These are phyloP conservation scores for Hydropsyche betteni DNA, from an alignment of 2,888 invertebrate species.

Conservation along the genomic window DNA sequence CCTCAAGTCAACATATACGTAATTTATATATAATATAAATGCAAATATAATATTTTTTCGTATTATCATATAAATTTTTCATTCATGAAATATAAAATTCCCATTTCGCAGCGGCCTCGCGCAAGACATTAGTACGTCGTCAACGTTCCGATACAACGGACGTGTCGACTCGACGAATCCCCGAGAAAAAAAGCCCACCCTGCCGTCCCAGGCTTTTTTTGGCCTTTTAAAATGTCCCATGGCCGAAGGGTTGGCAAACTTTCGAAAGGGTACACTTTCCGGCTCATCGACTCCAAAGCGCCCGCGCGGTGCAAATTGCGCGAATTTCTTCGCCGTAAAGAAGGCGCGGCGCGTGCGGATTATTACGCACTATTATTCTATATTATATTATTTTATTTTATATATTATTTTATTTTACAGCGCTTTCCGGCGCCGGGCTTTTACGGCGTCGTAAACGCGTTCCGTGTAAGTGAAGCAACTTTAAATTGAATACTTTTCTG, in stretches of 20 bases:
- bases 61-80: too few species aligned
- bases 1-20: too few species aligned
- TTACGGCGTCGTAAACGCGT: slow-evolving; percentile 25
- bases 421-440: slow-evolving; percentile 22
- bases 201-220: not conserved
- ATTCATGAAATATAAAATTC: too few species aligned
- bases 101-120: too few species aligned
- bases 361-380: slow-evolving; percentile 1
- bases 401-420: not conserved
- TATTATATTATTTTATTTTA: too few species aligned
- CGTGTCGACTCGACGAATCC: too few species aligned
- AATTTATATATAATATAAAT: too few species aligned
- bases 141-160: too few species aligned
- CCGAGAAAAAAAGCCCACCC: too few species aligned
- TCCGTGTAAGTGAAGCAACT: slow-evolving; percentile 8
- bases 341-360: slow-evolving; percentile 26
- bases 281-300: slow-evolving; percentile 44
- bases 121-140: too few species aligned
- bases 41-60: too few species aligned
- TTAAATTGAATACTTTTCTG: slow-evolving; percentile 28
- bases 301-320: slow-evolving; percentile 37
- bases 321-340: slow-evolving; percentile 39
- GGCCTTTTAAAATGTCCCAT: slow-evolving; percentile 48
- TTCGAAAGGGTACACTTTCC: slow-evolving; percentile 47
- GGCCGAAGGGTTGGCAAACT: slow-evolving; percentile 46